Evolutionary conservation across 2,888 invertebrate genomes (phyloP), one percentile per base, ranked within the genome.

Genomic region (Conops quadrifasciatus): DNA sequence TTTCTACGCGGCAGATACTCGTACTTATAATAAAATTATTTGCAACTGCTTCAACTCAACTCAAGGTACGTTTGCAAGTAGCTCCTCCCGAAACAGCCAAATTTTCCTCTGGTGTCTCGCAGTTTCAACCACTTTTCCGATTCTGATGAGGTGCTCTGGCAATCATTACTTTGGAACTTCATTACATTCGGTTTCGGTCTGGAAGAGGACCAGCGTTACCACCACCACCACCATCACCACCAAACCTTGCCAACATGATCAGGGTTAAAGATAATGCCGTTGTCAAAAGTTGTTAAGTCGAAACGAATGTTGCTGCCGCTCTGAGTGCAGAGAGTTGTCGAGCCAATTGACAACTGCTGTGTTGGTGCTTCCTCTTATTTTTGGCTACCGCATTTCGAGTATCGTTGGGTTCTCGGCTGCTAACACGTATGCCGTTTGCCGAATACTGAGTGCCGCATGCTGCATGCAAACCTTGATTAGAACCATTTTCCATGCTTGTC

Each of bases 1-100:
- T 63, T 28, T 53, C 36, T 51, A 30, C 51, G 36, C 30, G 30
- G 13, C n/a, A n/a, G n/a, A n/a, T n/a, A n/a, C n/a, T 36, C 28
- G 51, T 21, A 36, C 24, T 71, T 59, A 73, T 68, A 71, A 60
- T 71, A 71, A 70, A 67, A 67, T 66, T 66, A 66, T 66, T 56
- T 66, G 43, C 56, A 67, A 59, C 45, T 59, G n/a, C 67, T 67
- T 24, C 9, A 36, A 36, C 36, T 67, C 58, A 47, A 59, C 28
- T 30, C 19, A 28, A 64, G 51, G 47, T 28, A 49, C 43, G 26
- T 58, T 67, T 58, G 28, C 11, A 15, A 15, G 24, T 26, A 21
- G 3, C 16, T 24, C 28, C 58, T 56, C 24, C 16, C 58, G 53
- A 9, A 15, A 19, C 5, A 21, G 2, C 19, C 21, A n/a, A 1